These are phyloP conservation scores for Caerostris extrusa DNA, from an alignment of 1,140 invertebrate species.

Conservation along the genomic window DNA sequence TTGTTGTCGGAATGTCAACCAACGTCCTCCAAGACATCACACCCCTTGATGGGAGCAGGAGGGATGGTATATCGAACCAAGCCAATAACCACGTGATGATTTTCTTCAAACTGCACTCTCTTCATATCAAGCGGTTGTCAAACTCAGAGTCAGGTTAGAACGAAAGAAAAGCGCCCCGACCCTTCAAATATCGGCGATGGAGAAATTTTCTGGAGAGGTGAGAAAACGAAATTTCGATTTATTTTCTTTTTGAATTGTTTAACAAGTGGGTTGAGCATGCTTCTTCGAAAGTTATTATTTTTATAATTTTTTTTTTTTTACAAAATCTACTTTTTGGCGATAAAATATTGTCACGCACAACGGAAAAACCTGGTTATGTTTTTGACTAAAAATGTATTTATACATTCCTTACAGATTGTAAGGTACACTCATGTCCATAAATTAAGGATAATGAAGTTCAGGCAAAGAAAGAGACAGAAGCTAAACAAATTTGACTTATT, in stretches of 20 bases:
- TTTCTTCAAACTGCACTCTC: slow-evolving; percentile 5
- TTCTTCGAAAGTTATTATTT: not conserved
- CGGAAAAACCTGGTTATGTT: too few relatives aligned
- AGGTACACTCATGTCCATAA: too few relatives aligned
- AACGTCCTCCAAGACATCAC: not conserved
- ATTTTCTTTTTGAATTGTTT: not conserved
- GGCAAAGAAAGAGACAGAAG: too few relatives aligned
- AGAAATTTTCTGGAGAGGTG: not conserved
- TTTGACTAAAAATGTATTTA: too few relatives aligned
- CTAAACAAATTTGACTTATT: too few relatives aligned
- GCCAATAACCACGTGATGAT: slow-evolving; percentile 41
- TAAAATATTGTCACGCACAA: too few relatives aligned
- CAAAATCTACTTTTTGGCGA: too few relatives aligned
- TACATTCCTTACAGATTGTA: too few relatives aligned
- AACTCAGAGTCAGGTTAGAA: not conserved
- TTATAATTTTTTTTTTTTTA: too few relatives aligned
- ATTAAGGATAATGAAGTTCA: too few relatives aligned
- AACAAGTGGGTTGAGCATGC: not conserved
- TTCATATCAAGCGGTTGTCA: slow-evolving; percentile 34
- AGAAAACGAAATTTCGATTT: slow-evolving; percentile 13
- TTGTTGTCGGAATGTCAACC: slow-evolving; percentile 40
- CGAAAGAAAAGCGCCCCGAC: not conserved
- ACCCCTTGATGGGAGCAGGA: not conserved
- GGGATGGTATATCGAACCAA: not conserved
- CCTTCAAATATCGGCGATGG: slow-evolving; percentile 18